Evolutionary conservation across 2,113 vertebrate genomes (phyloP).

Genomic region (Scartelaos histophorus): DNA sequence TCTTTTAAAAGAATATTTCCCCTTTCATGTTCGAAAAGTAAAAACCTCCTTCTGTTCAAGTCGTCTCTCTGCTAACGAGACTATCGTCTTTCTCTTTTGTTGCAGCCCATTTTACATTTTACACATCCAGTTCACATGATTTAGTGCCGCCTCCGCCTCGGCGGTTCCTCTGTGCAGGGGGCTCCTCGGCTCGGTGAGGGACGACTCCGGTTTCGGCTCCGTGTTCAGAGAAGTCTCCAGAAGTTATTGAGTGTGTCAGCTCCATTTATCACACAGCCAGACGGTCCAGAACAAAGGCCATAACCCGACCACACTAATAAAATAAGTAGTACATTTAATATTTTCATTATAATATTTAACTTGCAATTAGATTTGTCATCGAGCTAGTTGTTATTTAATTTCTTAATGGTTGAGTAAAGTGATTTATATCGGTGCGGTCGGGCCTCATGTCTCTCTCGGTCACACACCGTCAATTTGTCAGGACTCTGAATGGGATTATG

Average conservation of each 20-base stretch:
- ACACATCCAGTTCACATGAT: slow-evolving; percentile 38
- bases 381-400: slow-evolving; percentile 34
- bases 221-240: slow-evolving; percentile 48
- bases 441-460: slow-evolving; percentile 43
- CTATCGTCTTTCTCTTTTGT: slow-evolving; percentile 20
- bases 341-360: slow-evolving; percentile 19
- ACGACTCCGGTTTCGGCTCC: slow-evolving; percentile 50
- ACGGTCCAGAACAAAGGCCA: slow-evolving; percentile 34
- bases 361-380: slow-evolving; percentile 49
- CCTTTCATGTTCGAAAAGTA: slow-evolving; percentile 11
- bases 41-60: not conserved
- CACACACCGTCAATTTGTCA: slow-evolving; percentile 45
- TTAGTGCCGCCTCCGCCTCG: slow-evolving; percentile 39
- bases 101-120: slow-evolving; percentile 9
- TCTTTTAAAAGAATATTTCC: no score
- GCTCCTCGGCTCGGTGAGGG: slow-evolving; percentile 42
- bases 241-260: slow-evolving; percentile 42
- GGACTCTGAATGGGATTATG: slow-evolving; percentile 49
- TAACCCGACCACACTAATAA: slow-evolving; percentile 42
- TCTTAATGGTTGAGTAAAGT: slow-evolving; percentile 41
- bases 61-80: not conserved
- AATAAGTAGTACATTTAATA: slow-evolving; percentile 24
- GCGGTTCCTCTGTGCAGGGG: slow-evolving; percentile 55
- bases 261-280: slow-evolving; percentile 46
- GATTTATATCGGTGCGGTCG: slow-evolving; percentile 49